Evolutionary conservation across 2,888 invertebrate genomes (phyloP), one percentile per base, ranked within the genome.

Genomic region (Drosophila neonasuta): DNA sequence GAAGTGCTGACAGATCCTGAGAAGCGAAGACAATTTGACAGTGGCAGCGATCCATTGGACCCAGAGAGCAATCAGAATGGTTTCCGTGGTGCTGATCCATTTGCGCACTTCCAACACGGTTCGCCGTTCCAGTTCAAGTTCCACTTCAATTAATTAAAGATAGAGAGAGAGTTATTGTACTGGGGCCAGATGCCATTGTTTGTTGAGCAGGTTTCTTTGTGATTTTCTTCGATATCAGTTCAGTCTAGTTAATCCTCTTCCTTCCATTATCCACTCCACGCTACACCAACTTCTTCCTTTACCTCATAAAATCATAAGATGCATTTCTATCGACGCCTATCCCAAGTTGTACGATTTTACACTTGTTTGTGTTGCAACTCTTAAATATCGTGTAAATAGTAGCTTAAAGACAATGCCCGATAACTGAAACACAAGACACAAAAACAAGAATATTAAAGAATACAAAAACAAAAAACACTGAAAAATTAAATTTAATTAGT

Each of bases 91-190:
- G 93, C 94, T 90, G 95, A 93, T 91, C 96, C 96, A 87, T 97
- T 97, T 92, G 94, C 96, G 82, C 94, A 95, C 91, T 96, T 96
- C 93, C 94, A 95, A 86, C 94, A 94, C 90, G 96, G 96, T 71
- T 96, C 96, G 89, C 96, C 96, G 91, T 98, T 97, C 94, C 97
- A 97, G 91, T 99, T 98, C 92, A 97, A 97, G 92, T 99, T 98
- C 93, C 97, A 98, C 92, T 99, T 98, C 92, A 97, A 97, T 92
- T 97, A 93, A 92, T 45, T 56, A 42, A 4, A 34, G 34, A 34
- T 11, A 34, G 32, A 6, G 32, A 6, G 32, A 51, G 17, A 15
- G 30, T 46, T n/a, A 29, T 32, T 32, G 17, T 20, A 55, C 45
- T 58, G 54, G 63, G 57, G 34, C n/a, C 50, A 57, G 36, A 48